Evolutionary conservation across 2,113 vertebrate species (phyloP).

Genomic region (Melanocharis versteri): DNA sequence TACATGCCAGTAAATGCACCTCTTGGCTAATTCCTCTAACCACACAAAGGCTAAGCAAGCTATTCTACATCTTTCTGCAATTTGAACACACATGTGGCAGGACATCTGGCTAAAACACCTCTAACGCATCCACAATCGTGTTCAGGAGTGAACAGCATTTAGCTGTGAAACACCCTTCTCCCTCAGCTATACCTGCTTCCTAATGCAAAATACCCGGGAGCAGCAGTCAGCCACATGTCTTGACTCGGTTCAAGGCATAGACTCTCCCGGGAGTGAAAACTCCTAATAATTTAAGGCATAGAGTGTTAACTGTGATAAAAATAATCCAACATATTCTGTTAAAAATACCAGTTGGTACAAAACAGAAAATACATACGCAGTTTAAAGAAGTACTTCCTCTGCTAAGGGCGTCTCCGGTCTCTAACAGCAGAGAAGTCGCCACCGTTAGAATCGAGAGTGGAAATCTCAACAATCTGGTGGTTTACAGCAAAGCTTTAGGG

Average conservation of each 20-base stretch:
- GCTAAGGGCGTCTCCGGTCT: neutral
- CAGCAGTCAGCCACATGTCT: neutral
- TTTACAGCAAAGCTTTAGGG: neutral
- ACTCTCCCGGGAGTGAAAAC: neutral
- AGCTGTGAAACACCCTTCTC: neutral
- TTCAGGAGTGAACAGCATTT: neutral
- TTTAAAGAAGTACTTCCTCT: neutral
- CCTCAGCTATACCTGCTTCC: neutral
- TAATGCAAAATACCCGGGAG: neutral
- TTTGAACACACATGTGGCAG: neutral
- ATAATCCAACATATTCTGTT: neutral
- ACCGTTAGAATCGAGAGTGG: neutral
- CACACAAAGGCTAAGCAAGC: neutral
- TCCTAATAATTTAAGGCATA: neutral
- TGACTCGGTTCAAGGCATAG: neutral
- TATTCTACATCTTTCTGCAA: neutral
- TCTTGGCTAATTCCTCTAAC: neutral
- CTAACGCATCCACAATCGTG: neutral
- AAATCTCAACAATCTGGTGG: neutral
- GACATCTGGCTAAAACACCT: neutral
- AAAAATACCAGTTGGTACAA: neutral
- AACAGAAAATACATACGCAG: neutral
- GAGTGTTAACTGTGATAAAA: neutral
- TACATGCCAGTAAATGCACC: fast-evolving
- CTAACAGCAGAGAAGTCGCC: neutral